Evolutionary conservation across 2,113 vertebrate species (phyloP).

Genomic region (Ibidorhyncha struthersii): DNA sequence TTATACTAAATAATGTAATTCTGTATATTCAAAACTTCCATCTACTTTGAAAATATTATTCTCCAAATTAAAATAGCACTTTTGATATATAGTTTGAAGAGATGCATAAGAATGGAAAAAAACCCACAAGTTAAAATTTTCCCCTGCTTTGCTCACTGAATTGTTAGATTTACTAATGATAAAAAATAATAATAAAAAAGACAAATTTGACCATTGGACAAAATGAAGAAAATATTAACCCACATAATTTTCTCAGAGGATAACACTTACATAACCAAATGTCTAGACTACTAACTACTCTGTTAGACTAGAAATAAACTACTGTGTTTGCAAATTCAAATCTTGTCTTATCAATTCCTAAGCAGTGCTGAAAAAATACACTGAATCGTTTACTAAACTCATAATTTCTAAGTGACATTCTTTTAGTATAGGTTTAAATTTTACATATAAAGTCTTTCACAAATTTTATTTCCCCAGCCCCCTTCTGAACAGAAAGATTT

Average conservation of each 20-base stretch:
- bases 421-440: not conserved
- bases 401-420: not conserved
- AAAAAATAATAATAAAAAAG: not conserved
- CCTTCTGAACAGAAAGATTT: not conserved
- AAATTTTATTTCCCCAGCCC: not conserved
- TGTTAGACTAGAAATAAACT: not conserved
- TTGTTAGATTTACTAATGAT: not conserved
- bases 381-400: not conserved
- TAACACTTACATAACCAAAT: not conserved
- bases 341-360: not conserved
- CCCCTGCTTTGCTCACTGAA: not conserved
- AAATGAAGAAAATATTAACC: not conserved
- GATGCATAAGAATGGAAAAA: fast-evolving
- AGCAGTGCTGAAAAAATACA: not conserved
- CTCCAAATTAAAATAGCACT: not conserved
- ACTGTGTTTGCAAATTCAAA: not conserved
- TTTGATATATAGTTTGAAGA: not conserved
- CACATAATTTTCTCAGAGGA: not conserved
- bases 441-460: not conserved
- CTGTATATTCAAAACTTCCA: not conserved
- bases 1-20: not conserved
- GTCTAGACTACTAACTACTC: not conserved
- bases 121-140: not conserved
- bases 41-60: not conserved
- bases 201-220: not conserved